Conservation (phyloP, 1,140 invertebrate genomes). For the Drosophila biarmipes region DNA sequence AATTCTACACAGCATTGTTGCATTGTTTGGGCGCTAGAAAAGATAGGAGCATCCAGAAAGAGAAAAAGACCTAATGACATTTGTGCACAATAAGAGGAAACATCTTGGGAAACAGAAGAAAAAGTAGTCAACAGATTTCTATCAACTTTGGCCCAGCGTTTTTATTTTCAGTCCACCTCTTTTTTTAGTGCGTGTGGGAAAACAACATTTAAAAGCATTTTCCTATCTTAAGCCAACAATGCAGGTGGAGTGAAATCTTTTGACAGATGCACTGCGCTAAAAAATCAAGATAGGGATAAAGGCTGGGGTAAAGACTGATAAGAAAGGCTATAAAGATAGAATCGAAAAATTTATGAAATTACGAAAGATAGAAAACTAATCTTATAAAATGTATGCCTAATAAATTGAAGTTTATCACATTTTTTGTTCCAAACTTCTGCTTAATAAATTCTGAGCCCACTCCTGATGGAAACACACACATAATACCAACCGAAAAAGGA, state of each 20-base stretch:
- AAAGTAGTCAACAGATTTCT: constrained; percentile 57
- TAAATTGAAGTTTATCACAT: too few species aligned
- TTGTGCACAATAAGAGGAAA: constrained; percentile 62
- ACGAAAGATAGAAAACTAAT: too few species aligned
- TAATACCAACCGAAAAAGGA: too few species aligned
- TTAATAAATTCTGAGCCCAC: too few species aligned
- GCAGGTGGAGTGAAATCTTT: constrained; percentile 25
- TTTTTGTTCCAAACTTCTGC: too few species aligned
- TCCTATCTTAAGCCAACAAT: constrained; percentile 56
- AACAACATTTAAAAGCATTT: constrained; percentile 55
- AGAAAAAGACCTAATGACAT: constrained; percentile 66
- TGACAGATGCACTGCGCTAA: neutral
- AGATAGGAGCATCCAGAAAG: constrained; percentile 1
- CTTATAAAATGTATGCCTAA: too few species aligned
- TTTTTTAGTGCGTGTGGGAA: constrained; percentile 33
- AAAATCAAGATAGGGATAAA: neutral
- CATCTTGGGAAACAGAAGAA: constrained; percentile 45
- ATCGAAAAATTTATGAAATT: too few species aligned
- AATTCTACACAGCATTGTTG: constrained; percentile 40
- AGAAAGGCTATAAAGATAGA: too few species aligned
- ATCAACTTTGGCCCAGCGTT: constrained; percentile 31
- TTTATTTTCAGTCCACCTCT: constrained; percentile 7
- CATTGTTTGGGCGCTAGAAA: constrained; percentile 5
- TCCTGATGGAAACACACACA: too few species aligned
- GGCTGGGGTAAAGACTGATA: too few species aligned